Evolutionary conservation across 1,140 invertebrate genomes (phyloP), one percentile per base, ranked within the genome.

Genomic region (Brachionus koreanus): DNA sequence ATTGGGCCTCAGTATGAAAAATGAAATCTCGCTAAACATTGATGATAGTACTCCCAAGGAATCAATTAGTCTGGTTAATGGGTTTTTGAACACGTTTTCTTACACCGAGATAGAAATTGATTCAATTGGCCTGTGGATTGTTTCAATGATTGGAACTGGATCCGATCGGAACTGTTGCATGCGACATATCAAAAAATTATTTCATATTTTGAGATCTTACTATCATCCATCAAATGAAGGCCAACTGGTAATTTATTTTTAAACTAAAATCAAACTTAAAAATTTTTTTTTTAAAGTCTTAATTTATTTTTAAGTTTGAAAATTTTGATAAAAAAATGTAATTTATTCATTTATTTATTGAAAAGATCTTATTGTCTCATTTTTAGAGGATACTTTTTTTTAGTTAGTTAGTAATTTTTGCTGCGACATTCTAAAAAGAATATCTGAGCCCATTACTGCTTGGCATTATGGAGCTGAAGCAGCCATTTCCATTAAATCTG

Each of bases 171-270:
- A 89, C 33, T 88, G 85, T 52, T 91, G 92, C 7, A 91, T 94
- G 85, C 90, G 91, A 49, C 91, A 95, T 87, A 88, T 97, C 29
- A 91, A 92, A 75, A 92, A 93, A 83, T 92, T 97, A 85, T 92
- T 97, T 84, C 93, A 92, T 84, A 92, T 93, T 0, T 88, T 96
- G 2, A 93, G 95, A 87, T 94, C 93, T 7, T 97, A 95, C 88
- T 92, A 93, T 85, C 93, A 97, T 89, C 94, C 94, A 77, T 95
- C 95, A 0, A 97, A 97, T 87, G 86, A 88, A 82, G 95, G 95
- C 9, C 29, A 33, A 12, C 5, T 61, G 16, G 74, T 75, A 52
- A 43, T 13, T 43, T 29, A 5, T 42, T 52, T 5, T 3, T 9
- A 43, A 23, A 23, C 9, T 57, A 19, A 9, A 57, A 3, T 49